Evolutionary conservation across 2,797 vertebrate species (phyloP).

Genomic region (Sphaeramia orbicularis): DNA sequence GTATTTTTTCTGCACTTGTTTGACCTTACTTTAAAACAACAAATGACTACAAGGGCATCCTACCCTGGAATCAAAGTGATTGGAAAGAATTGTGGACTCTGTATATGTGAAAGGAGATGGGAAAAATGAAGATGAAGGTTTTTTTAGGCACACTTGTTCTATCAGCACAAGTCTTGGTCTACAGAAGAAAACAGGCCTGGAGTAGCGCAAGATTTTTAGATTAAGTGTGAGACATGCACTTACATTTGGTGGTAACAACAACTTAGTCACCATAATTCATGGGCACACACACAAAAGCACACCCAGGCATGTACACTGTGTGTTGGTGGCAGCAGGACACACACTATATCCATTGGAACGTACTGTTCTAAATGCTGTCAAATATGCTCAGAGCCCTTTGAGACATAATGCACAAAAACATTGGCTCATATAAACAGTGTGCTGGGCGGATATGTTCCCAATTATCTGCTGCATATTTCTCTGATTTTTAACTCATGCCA

Average conservation of each 20-base stretch:
- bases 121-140: not conserved
- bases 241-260: constrained; percentile 10
- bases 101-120: not conserved
- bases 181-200: constrained; percentile 15
- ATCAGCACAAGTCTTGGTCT: constrained; percentile 13
- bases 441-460: constrained; percentile 72
- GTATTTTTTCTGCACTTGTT: constrained; percentile 16
- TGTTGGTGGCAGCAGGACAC: constrained; percentile 34
- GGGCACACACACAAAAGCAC: constrained; percentile 25
- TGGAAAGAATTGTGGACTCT: not conserved
- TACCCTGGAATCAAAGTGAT: constrained; percentile 4
- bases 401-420: constrained; percentile 75
- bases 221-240: constrained; percentile 15
- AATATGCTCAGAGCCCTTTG: constrained; percentile 60
- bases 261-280: constrained; percentile 15
- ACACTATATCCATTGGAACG: constrained; percentile 39
- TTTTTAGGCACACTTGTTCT: too few species aligned
- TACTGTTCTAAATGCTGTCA: constrained; percentile 70
- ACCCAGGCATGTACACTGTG: not conserved
- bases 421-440: constrained; percentile 74
- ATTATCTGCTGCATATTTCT: constrained; percentile 78
- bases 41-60: constrained; percentile 15
- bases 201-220: constrained; percentile 19
- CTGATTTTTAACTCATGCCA: constrained; percentile 77
- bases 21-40: constrained; percentile 33